Evolutionary conservation across 2,797 vertebrate genomes (phyloP), one percentile per base, ranked within the genome.

Genomic region (Melanotaenia trifasciata): DNA sequence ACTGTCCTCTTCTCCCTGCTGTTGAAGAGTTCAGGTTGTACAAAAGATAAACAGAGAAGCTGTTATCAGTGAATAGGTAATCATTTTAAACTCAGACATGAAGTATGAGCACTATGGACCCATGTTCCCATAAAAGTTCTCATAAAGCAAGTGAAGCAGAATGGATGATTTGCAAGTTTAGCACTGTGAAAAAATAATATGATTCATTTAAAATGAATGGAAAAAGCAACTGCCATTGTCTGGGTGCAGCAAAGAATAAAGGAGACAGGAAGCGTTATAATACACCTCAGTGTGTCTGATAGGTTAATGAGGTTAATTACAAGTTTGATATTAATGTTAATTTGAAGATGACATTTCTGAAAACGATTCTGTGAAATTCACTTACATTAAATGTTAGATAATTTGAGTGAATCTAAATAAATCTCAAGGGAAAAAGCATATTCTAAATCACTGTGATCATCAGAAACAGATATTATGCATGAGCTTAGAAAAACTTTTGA

Each of bases 21-120:
- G 60, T 54, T 76, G 35, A 75, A 71, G 38, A 76, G 68, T 74
- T 74, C 47, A 61, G 22, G 59, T 61, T 79, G 51, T 60, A 71
- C 54, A 58, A 59, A 70, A 64, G 53, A 79, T 75, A 74, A 77
- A 80, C 53, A 78, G 20, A 69, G 33, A 74, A 59, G 62, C 38
- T 63, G 26, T 71, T 70, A 60, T 56, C 33, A 64, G 65, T 32
- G 38, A 32, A 67, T 64, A 63, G 61, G 36, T 11, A 67, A 68
- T 8, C 12, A 16, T 54, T 62, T 50, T 5, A 68, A 69, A 78
- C 45, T 63, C 38, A 66, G 57, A 54, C 26, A 57, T 60, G 57
- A 24, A 16, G 67, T 50, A 66, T 35, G 30, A 40, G 38, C 14
- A 57, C 26, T 54, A 24, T 30, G 24, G 13, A 30, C 18, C 53